Evolutionary conservation across 2,888 invertebrate genomes (phyloP), one percentile per base, ranked within the genome.

Genomic region (Stegana nigrithorax): DNA sequence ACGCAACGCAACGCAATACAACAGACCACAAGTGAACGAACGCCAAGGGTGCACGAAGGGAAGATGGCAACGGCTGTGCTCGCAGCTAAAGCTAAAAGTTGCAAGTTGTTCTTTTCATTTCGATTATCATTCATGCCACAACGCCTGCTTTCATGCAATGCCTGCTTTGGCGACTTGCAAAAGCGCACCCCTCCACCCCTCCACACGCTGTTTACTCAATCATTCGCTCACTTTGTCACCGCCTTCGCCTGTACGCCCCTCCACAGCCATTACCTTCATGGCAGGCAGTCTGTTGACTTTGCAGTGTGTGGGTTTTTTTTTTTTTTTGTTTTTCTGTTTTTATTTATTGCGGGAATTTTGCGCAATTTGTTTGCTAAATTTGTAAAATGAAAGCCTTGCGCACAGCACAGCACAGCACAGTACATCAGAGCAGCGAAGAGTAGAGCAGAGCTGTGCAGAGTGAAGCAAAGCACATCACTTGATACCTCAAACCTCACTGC

Each of bases 321-420:
- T 6, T 17, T 21, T 4, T 45, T 45, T 51, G 23, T 27, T 51
- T 26, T 26, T 27, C 26, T 51, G 12, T 19, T 5, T 47, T 23
- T 47, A 29, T 12, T n/a, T 36, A 36, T 21, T 10, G 39, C 58
- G 42, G 42, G 26, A 55, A 59, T 61, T 62, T 61, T 61, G 58
- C 29, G 42, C 61, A 65, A 62, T 65, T 65, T 62, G 64, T 65
- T 50, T 45, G 64, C 61, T 39, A 65, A 65, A 65, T 65, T 65
- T 65, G 62, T 55, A 60, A 62, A 65, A 39, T 53, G 39, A 59
- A 50, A 59, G 10, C 39, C 14, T 17, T 17, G 58, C 56, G 47
- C n/a, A n/a, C n/a, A n/a, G n/a, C n/a, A n/a, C n/a, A 59, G 59
- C 55, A 39, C 56, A 55, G 47, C 59, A 50, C 21, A 55, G 14